Percentiles rank a stretch among this genome's conserved stretches.
phyloP scores from a whole-genome alignment of 2,888 invertebrate species.

The Serrognathus titanus region DNA sequence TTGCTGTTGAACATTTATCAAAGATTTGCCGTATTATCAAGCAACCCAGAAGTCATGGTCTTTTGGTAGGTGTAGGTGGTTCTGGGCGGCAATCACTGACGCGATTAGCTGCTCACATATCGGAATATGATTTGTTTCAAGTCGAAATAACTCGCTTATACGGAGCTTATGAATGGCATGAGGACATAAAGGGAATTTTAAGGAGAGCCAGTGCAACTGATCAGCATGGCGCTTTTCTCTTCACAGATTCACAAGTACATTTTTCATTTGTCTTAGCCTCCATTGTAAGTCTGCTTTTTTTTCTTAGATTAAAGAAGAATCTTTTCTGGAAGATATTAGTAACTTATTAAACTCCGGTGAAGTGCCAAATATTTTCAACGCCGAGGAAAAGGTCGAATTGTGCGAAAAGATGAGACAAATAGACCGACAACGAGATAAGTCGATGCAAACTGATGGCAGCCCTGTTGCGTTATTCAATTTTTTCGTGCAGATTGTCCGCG shows the following conservation, averaged over 20 bases:
- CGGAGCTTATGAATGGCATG: conserved; percentile 82
- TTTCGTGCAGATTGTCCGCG: conserved; percentile 82
- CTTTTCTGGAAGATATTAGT: conserved; percentile 88
- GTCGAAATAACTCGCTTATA: conserved; percentile 89
- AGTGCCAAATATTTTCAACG: conserved; percentile 83
- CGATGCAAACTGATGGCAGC: conserved; percentile 88
- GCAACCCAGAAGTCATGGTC: conserved; percentile 86
- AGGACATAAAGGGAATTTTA: conserved; percentile 81
- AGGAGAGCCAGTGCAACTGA: conserved; percentile 80
- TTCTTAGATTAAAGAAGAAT: conserved; percentile 82
- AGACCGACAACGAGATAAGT: conserved; percentile 83
- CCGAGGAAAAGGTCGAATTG: conserved; percentile 85
- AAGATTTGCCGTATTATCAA: conserved; percentile 86
- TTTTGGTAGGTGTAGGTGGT: conserved; percentile 89
- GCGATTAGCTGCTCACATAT: conserved; percentile 86
- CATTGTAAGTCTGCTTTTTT: conserved; percentile 11
- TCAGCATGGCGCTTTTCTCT: conserved; percentile 83
- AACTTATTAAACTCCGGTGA: conserved; percentile 91
- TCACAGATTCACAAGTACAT: conserved; percentile 80
- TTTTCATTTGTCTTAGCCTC: not conserved
- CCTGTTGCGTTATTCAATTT: conserved; percentile 87
- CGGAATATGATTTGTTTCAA: conserved; percentile 88
- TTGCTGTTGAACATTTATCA: conserved; percentile 91
- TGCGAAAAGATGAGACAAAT: conserved; percentile 91
- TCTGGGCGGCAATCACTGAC: conserved; percentile 91